phyloP scores from a whole-genome alignment of 2,113 vertebrate genomes.

The Rhinopithecus roxellana region DNA sequence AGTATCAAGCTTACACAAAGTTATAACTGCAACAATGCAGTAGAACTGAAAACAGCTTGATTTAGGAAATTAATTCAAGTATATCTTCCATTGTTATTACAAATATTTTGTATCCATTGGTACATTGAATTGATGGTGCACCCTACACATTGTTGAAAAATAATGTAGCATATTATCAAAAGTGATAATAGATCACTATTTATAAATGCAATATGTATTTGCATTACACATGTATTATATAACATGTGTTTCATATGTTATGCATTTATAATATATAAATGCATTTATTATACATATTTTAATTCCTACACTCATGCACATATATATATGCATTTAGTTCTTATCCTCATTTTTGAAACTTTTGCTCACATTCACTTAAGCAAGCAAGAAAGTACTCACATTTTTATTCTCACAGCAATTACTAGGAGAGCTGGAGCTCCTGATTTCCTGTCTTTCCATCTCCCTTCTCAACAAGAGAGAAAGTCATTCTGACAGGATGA shows the following conservation, averaged over 20 bases:
- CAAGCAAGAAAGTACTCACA: slow-evolving; percentile 52
- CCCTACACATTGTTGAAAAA: not conserved
- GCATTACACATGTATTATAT: not conserved
- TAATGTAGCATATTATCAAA: not conserved
- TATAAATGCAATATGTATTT: not conserved
- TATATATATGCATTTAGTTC: slow-evolving; percentile 20
- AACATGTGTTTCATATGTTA: not conserved
- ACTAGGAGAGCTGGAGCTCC: slow-evolving; percentile 69
- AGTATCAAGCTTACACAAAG: fast-evolving
- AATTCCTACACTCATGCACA: slow-evolving; percentile 55
- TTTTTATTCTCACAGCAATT: slow-evolving; percentile 68
- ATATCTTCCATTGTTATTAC: not conserved
- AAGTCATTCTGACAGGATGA: slow-evolving; percentile 87
- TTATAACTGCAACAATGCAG: not conserved
- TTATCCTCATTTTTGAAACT: slow-evolving; percentile 54
- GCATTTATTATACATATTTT: slow-evolving; percentile 23
- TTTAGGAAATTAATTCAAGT: not conserved
- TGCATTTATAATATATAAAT: not conserved
- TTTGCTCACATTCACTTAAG: slow-evolving; percentile 62
- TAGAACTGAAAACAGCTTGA: not conserved
- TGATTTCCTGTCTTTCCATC: slow-evolving; percentile 76
- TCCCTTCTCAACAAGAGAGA: slow-evolving; percentile 80
- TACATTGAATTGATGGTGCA: not conserved
- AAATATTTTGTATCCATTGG: not conserved
- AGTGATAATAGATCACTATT: not conserved